phyloP scores from a whole-genome alignment of 2,797 vertebrate genomes.

The Dendrocincla tyrannina region DNA sequence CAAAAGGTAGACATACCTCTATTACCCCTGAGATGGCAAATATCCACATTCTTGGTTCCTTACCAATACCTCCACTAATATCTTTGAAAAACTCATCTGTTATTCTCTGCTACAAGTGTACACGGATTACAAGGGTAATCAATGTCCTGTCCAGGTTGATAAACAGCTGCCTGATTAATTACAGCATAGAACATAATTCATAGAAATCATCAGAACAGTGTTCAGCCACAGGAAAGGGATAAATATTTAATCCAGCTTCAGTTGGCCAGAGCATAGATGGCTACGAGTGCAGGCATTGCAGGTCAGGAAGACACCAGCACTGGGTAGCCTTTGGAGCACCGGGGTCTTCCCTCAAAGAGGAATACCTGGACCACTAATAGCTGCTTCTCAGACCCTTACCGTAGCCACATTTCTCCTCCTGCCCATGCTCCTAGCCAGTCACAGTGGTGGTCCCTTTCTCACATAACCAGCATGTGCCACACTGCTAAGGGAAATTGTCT shows the following conservation, averaged over 20 bases:
- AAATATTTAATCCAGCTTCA: background rate
- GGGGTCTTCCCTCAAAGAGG: background rate
- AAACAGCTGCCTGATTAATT: conserved; percentile 25
- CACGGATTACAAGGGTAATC: background rate
- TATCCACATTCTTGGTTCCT: background rate
- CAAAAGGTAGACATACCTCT: background rate
- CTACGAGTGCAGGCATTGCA: background rate
- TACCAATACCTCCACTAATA: background rate
- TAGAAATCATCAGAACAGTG: background rate
- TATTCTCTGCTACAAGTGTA: background rate
- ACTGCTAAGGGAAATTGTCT: background rate
- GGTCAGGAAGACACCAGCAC: background rate
- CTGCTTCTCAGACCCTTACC: background rate
- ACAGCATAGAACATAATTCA: background rate
- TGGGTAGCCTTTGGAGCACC: background rate
- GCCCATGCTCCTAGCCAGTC: background rate
- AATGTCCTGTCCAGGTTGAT: background rate
- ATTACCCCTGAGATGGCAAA: background rate
- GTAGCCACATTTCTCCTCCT: background rate
- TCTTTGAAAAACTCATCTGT: background rate
- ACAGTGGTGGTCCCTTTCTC: background rate
- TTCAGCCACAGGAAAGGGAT: background rate
- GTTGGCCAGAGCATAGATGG: background rate
- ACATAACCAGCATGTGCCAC: background rate
- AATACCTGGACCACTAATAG: background rate